A percentile compares a stretch with the other conserved stretches of the same genome.
These are phyloP conservation scores for Acinonyx jubatus DNA, from an alignment of 2,113 vertebrate genomes.

Conservation along the genomic window DNA sequence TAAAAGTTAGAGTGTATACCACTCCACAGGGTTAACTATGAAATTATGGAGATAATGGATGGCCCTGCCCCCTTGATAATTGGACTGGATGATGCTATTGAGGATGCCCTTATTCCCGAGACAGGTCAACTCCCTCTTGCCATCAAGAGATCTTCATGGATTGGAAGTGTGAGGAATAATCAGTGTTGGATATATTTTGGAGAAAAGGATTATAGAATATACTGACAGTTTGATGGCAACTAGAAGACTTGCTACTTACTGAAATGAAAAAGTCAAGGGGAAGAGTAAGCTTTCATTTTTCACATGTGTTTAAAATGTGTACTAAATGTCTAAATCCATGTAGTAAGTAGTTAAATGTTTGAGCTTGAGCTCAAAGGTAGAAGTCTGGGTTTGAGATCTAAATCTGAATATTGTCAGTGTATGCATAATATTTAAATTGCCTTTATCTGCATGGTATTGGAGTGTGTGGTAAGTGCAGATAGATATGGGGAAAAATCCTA, in stretches of 20 bases:
- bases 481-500: background rate
- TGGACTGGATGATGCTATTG: background rate
- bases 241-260: background rate
- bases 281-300: background rate
- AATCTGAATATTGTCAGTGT: background rate
- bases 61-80: background rate
- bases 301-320: background rate
- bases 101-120: background rate
- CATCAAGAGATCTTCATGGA: background rate
- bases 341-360: background rate
- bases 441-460: background rate
- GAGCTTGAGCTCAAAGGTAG: background rate
- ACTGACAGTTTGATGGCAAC: background rate
- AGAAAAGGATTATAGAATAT: background rate
- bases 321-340: background rate
- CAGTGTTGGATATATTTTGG: background rate
- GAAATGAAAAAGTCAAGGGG: background rate
- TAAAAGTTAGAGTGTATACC: background rate
- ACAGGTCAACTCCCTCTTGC: background rate
- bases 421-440: background rate
- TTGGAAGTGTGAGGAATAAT: background rate
- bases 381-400: background rate
- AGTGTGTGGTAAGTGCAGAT: background rate
- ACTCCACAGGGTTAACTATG: background rate
- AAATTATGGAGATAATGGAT: background rate